Conservation (phyloP, 2,797 vertebrate genomes). For the Acestrorhynchus altus region DNA sequence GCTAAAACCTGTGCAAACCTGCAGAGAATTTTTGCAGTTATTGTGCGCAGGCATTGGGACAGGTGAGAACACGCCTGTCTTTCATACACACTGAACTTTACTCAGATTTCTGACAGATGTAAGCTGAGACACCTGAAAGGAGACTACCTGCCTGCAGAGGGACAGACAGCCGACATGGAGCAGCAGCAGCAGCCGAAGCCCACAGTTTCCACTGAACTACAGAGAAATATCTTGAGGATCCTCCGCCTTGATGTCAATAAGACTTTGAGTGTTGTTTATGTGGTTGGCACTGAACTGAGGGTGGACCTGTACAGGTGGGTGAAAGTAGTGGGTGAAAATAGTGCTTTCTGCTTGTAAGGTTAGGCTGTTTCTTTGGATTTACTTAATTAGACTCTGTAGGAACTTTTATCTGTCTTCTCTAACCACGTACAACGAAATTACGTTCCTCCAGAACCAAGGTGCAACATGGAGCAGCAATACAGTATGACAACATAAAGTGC, state of each 20-base stretch:
- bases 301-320: slow-evolving; percentile 64
- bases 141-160: not conserved
- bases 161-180: slow-evolving; percentile 1
- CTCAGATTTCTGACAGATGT: slow-evolving; percentile 2
- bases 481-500: too few relatives aligned
- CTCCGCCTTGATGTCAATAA: slow-evolving; percentile 54
- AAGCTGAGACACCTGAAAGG: slow-evolving; percentile 20
- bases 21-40: too few relatives aligned
- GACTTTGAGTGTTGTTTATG: slow-evolving; percentile 9
- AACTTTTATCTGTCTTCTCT: too few relatives aligned
- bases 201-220: not conserved
- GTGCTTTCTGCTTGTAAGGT: too few relatives aligned
- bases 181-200: slow-evolving; percentile 26
- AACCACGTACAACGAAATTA: too few relatives aligned
- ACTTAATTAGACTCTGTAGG: too few relatives aligned
- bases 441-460: too few relatives aligned
- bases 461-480: too few relatives aligned
- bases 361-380: too few relatives aligned
- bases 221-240: slow-evolving; percentile 35
- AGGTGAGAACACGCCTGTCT: slow-evolving; percentile 37
- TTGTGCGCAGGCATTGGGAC: not conserved
- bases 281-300: slow-evolving; percentile 60
- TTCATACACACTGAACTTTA: not conserved
- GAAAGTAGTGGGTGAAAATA: too few relatives aligned
- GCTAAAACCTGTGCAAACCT: not conserved